Conservation (phyloP, 2,888 invertebrate species). For the Drosophila paramelanica region DNA sequence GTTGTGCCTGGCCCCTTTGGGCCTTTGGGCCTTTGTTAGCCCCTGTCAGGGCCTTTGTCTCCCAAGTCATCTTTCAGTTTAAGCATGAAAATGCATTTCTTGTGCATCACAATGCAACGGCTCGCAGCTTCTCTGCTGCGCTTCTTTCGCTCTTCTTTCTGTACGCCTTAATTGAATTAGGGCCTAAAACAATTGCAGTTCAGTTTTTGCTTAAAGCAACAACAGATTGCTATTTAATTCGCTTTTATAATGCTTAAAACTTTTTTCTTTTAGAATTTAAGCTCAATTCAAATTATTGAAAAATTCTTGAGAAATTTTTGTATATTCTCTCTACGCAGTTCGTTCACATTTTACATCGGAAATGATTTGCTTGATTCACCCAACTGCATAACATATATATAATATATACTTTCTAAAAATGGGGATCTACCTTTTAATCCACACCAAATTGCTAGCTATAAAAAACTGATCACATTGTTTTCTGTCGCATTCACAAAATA, state of each 20-base stretch:
- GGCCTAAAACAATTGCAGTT: slow-evolving; percentile 23
- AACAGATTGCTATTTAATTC: not conserved
- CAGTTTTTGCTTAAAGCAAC: not conserved
- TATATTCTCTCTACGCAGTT: not conserved
- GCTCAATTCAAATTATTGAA: too few species aligned
- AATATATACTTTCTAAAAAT: not conserved
- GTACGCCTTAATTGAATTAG: slow-evolving; percentile 24
- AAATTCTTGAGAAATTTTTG: not conserved
- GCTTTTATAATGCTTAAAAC: too few species aligned
- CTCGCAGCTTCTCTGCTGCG: slow-evolving; percentile 18
- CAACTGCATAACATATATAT: not conserved
- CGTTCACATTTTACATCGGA: not conserved
- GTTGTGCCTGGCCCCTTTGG: slow-evolving; percentile 38
- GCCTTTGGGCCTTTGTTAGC: slow-evolving; percentile 42
- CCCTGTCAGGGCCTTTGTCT: slow-evolving; percentile 41
- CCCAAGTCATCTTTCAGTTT: slow-evolving; percentile 49
- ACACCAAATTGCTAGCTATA: not conserved
- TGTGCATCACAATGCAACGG: slow-evolving; percentile 17
- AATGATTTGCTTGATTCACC: not conserved
- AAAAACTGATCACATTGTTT: not conserved
- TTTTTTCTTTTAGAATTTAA: too few species aligned
- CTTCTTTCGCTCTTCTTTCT: slow-evolving; percentile 1
- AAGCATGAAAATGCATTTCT: slow-evolving; percentile 70
- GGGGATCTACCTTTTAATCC: not conserved
- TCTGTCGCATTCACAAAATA: slow-evolving; percentile 7